Conservation (phyloP, 2,888 invertebrate species). For the Leucoma salicis region DNA sequence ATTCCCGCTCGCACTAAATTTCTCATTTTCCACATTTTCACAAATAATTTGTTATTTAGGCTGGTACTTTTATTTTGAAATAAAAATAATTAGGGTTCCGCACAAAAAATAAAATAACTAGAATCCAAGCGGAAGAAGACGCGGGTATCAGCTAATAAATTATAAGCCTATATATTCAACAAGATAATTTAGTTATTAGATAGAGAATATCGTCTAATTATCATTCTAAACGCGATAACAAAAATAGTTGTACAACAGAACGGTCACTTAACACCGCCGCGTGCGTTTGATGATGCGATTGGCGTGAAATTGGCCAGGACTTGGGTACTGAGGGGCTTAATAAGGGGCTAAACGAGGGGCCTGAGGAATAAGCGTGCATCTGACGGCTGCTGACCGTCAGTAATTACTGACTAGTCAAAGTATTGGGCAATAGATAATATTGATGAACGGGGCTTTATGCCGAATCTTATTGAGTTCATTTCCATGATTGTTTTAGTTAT, state of each 20-base stretch:
- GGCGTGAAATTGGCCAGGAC: conserved; percentile 69
- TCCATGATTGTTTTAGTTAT: too few species aligned
- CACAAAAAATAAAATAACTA: too few species aligned
- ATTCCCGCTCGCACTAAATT: too few species aligned
- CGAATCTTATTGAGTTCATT: too few species aligned
- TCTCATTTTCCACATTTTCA: too few species aligned
- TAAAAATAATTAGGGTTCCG: too few species aligned
- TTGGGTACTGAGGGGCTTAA: conserved; percentile 18
- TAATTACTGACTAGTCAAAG: conserved; percentile 24
- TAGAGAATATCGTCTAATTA: conserved; percentile 14
- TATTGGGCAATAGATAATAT: conserved; percentile 4
- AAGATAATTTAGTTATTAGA: background rate
- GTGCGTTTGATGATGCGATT: conserved; percentile 69
- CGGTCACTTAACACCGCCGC: conserved; percentile 40
- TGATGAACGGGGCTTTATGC: background rate
- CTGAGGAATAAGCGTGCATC: conserved; percentile 37
- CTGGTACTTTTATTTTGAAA: too few species aligned
- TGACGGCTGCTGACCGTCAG: conserved; percentile 51
- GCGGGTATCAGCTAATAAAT: too few species aligned
- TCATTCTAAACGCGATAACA: conserved; percentile 20
- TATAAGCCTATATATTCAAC: too few species aligned
- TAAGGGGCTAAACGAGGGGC: conserved; percentile 18
- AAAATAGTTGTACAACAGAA: conserved; percentile 36
- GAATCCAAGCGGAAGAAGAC: too few species aligned
- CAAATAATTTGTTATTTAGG: too few species aligned